Percentiles rank a stretch among this genome's conserved stretches.
Evolutionary conservation across 2,113 vertebrate species (phyloP).

Genomic region (Nannospalax galili): DNA sequence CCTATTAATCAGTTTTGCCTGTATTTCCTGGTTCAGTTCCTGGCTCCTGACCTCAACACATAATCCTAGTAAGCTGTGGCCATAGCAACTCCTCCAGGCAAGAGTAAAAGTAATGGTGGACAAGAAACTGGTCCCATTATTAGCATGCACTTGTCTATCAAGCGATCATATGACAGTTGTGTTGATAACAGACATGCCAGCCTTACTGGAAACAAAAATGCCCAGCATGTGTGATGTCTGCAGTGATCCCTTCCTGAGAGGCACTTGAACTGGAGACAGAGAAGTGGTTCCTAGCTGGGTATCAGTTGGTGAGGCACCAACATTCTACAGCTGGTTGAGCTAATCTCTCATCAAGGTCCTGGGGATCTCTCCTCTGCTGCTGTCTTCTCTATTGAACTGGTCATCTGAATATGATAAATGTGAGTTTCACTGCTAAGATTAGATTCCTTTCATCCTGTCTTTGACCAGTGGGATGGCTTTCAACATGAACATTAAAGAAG

Average conservation of each 20-base stretch:
- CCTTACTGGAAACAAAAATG: conserved; percentile 31
- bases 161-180: neutral
- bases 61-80: conserved; percentile 25
- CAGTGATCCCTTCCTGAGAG: conserved; percentile 58
- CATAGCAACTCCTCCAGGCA: neutral
- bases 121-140: neutral
- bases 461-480: conserved; percentile 6
- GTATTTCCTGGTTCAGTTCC: conserved; percentile 18
- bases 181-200: neutral
- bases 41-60: conserved; percentile 30
- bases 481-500: neutral
- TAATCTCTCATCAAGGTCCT: conserved; percentile 52
- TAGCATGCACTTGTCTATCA: neutral
- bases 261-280: conserved; percentile 52
- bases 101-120: conserved; percentile 13
- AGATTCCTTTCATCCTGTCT: neutral
- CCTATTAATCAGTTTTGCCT: conserved; percentile 15
- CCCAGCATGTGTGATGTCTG: neutral
- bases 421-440: conserved; percentile 49
- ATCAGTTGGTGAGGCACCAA: conserved; percentile 10
- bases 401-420: conserved; percentile 42
- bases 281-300: neutral
- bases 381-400: conserved; percentile 49
- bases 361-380: conserved; percentile 45
- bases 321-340: conserved; percentile 53